Conservation (phyloP, 2,797 vertebrate genomes). For the Parauchenoglanis punctatus region DNA sequence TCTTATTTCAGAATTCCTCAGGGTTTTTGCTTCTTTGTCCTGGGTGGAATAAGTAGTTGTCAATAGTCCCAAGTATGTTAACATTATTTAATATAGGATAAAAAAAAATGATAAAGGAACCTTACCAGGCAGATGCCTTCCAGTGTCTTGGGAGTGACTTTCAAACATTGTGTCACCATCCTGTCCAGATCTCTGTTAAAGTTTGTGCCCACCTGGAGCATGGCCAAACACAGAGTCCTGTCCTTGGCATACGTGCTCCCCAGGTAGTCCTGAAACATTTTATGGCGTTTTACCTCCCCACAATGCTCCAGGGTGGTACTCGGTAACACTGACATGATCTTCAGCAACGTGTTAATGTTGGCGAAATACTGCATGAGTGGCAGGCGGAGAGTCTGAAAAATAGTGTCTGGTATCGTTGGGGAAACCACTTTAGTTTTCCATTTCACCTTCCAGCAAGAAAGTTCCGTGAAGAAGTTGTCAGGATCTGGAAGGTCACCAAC, state of each 20-base stretch:
- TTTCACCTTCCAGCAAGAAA: conserved; percentile 83
- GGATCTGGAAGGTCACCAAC: conserved; percentile 80
- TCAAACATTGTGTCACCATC: conserved; percentile 81
- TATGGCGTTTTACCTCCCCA: conserved; percentile 76
- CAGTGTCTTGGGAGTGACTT: conserved; percentile 79
- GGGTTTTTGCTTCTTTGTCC: conserved; percentile 80
- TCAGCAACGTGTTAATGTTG: conserved; percentile 79
- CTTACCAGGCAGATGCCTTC: conserved; percentile 82
- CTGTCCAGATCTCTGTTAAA: conserved; percentile 80
- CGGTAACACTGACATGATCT: conserved; percentile 81
- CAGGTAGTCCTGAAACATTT: conserved; percentile 78
- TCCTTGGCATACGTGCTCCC: conserved; percentile 71
- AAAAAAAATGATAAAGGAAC: background rate
- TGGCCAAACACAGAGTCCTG: conserved; percentile 72
- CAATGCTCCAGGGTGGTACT: conserved; percentile 81
- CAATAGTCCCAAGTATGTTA: background rate
- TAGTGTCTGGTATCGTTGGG: conserved; percentile 76
- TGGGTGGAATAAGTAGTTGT: conserved; percentile 56
- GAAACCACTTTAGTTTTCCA: conserved; percentile 83
- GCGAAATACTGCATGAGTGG: conserved; percentile 83
- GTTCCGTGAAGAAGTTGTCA: conserved; percentile 82
- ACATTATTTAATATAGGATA: background rate
- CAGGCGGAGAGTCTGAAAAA: conserved; percentile 79
- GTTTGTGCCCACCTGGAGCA: conserved; percentile 78
- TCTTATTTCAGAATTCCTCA: conserved; percentile 70